These are phyloP conservation scores for Halichoerus grypus DNA, from an alignment of 2,113 vertebrate species.

Conservation along the genomic window DNA sequence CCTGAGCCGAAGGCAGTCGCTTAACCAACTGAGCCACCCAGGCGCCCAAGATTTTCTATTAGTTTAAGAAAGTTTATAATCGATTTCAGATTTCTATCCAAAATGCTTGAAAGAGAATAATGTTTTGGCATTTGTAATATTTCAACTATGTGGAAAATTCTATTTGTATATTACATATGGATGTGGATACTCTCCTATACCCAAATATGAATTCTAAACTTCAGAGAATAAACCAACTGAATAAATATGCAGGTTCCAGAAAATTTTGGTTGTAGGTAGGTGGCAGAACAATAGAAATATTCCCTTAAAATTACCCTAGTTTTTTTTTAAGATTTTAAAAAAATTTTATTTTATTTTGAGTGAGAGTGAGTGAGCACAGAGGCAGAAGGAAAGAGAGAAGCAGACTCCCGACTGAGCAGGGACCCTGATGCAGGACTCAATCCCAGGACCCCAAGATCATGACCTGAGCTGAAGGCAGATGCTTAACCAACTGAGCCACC, in stretches of 20 bases:
- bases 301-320: background rate
- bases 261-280: background rate
- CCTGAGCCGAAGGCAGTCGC: too few relatives aligned
- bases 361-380: background rate
- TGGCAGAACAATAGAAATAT: background rate
- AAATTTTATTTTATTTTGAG: background rate
- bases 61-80: background rate
- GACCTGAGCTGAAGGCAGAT: background rate
- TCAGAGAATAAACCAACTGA: background rate
- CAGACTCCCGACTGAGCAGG: background rate
- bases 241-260: background rate
- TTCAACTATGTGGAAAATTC: background rate
- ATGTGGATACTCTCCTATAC: background rate
- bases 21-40: too few relatives aligned
- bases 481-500: background rate
- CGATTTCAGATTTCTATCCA: background rate
- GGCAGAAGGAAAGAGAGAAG: background rate
- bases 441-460: background rate
- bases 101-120: background rate
- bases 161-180: background rate
- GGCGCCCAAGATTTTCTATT: background rate
- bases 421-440: background rate
- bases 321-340: background rate
- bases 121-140: background rate
- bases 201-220: conserved; percentile 26